A percentile compares a stretch with the other conserved stretches of the same genome.
These are phyloP conservation scores for Catagonus wagneri DNA, from an alignment of 2,113 vertebrate species.

Conservation along the genomic window DNA sequence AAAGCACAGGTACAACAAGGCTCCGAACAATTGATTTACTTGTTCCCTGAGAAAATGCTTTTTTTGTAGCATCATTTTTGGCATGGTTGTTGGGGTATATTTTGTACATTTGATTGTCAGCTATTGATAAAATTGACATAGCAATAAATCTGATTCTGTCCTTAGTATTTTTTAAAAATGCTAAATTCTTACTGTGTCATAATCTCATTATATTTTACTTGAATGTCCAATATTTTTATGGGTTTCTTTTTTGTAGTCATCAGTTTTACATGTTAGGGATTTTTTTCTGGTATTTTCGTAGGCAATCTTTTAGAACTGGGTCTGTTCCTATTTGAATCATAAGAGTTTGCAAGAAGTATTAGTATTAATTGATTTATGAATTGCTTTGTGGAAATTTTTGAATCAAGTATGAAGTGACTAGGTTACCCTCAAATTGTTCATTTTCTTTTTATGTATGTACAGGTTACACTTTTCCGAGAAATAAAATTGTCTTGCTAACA, in stretches of 20 bases:
- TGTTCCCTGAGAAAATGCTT: conserved; percentile 32
- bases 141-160: conserved; percentile 61
- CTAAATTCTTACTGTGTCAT: conserved; percentile 21
- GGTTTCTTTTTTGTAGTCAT: conserved; percentile 45
- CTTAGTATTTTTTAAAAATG: conserved; percentile 43
- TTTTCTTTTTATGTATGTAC: conserved; percentile 51
- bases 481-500: conserved; percentile 55
- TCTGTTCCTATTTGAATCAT: conserved; percentile 64
- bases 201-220: conserved; percentile 50
- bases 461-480: conserved; percentile 50
- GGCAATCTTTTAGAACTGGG: conserved; percentile 32
- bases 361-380: conserved; percentile 75
- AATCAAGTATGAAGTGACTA: conserved; percentile 61
- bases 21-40: not conserved
- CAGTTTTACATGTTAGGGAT: conserved; percentile 32
- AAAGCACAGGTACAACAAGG: not conserved
- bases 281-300: conserved; percentile 56
- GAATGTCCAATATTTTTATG: conserved; percentile 34
- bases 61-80: conserved; percentile 17
- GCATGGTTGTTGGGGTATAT: not conserved
- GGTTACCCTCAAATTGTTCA: conserved; percentile 56
- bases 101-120: conserved; percentile 49
- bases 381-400: conserved; percentile 70
- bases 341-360: conserved; percentile 52
- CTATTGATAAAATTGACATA: conserved; percentile 51